Conservation (phyloP, 2,797 vertebrate genomes). For the Pachyuromys duprasi region DNA sequence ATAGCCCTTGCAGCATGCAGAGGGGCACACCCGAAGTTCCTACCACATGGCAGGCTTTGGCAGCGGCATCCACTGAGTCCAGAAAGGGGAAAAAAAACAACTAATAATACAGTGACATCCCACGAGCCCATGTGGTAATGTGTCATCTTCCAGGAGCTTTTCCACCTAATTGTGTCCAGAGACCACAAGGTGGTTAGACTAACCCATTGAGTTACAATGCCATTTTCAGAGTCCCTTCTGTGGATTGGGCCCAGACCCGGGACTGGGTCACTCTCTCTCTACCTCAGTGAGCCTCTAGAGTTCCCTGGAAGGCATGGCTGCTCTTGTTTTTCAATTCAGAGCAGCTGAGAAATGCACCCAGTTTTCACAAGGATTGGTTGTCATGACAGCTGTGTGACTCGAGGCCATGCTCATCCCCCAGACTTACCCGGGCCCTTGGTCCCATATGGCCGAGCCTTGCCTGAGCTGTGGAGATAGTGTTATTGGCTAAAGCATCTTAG, state of each 20-base stretch:
- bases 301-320: background rate
- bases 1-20: too few species aligned
- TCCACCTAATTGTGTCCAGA: too few species aligned
- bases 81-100: background rate
- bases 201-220: background rate
- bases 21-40: background rate
- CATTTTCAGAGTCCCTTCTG: background rate
- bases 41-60: background rate
- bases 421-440: background rate
- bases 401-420: background rate
- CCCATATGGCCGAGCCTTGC: background rate
- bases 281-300: background rate
- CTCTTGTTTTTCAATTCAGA: background rate
- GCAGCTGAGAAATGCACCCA: background rate
- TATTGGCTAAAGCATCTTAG: slow-evolving; percentile 37
- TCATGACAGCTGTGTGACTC: background rate
- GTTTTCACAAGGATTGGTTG: background rate
- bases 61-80: background rate
- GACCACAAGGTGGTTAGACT: too few species aligned
- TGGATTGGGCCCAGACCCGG: background rate
- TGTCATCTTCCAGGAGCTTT: background rate
- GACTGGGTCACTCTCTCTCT: background rate
- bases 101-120: background rate
- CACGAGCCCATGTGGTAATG: background rate
- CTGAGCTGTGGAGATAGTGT: slow-evolving; percentile 15